Base-by-base conservation (phyloP, 2,797 vertebrate species). In the Diplodus sargus region DNA sequence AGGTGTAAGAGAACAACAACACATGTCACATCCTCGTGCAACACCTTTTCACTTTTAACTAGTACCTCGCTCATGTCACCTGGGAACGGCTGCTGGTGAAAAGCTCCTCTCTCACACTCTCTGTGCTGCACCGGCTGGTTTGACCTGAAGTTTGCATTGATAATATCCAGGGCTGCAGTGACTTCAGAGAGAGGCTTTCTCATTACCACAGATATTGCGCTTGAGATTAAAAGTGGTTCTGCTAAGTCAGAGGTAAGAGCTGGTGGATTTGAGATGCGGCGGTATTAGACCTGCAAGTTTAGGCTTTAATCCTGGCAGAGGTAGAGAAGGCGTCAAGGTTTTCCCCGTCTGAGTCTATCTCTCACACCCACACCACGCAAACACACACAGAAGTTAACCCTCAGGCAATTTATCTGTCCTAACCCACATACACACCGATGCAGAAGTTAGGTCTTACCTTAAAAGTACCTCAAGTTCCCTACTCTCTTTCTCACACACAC, bases 251-350 rank as follows among this genome's bases (percentile, higher is more conserved):
- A 87, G 66, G 65, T 68, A 83, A 82, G 79, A 84, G 67, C 18
- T 5, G n/a, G 75, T 82, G 87, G 90, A 90, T 90, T 86, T 89
- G 74, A 61, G 79, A 76, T 69, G 81, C 48, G 4, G 79, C 2
- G 18, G 73, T 45, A 84, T 90, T 86, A 87, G 82, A 87, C 79
- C 82, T 65, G 68, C n/a, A 22, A 82, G 76, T 84, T 85, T 34
- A 80, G 80, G 84, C 56, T 86, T 88, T 89, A 90, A 89, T 91
- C 88, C 86, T 48, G 58, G 61, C 28, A 23, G 1, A 74, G 70
- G 83, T 76, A 62, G 78, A 78, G 76, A 76, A 65, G 73, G 66
- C 73, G 12, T 84, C 74, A 18, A 74, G 86, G 70, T 70, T 86
- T 67, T 62, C 51, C 69, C 53, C 0, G 30, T 58, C 77, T 20